Conservation (phyloP, 2,797 vertebrate species). For the Acrossocheilus fasciatus region DNA sequence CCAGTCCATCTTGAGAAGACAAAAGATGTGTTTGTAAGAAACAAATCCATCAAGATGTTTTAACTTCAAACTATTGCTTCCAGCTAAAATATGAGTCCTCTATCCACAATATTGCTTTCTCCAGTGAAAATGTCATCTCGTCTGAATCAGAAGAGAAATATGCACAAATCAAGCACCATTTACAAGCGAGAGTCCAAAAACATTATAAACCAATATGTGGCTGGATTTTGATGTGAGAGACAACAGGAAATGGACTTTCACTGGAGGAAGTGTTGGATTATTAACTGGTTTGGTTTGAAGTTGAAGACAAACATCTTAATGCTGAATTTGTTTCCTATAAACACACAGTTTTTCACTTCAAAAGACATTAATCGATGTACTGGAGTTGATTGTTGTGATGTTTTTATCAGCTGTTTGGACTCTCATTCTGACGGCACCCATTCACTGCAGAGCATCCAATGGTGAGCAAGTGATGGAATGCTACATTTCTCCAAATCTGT, state of each 20-base stretch:
- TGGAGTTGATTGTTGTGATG: neutral
- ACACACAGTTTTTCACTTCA: neutral
- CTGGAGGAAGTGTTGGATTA: too few species aligned
- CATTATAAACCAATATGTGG: neutral
- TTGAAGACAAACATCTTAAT: neutral
- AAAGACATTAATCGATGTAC: neutral
- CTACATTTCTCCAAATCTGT: neutral
- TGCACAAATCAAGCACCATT: neutral
- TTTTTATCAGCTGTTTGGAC: neutral
- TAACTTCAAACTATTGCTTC: neutral
- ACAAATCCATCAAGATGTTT: neutral
- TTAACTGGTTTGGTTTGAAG: neutral
- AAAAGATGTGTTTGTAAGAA: neutral
- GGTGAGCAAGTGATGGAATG: neutral
- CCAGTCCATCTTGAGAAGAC: neutral
- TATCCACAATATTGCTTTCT: too few species aligned
- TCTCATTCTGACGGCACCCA: neutral
- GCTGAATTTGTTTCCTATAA: too few species aligned
- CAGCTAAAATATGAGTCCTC: neutral
- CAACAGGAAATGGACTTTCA: neutral
- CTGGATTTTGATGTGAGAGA: neutral
- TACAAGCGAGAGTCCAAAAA: neutral
- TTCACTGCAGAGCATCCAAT: neutral
- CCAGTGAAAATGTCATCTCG: too few species aligned
- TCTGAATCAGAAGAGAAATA: too few species aligned